These are phyloP conservation scores for Lindbergichthys nudifrons DNA, from an alignment of 2,797 vertebrate species.

Conservation along the genomic window DNA sequence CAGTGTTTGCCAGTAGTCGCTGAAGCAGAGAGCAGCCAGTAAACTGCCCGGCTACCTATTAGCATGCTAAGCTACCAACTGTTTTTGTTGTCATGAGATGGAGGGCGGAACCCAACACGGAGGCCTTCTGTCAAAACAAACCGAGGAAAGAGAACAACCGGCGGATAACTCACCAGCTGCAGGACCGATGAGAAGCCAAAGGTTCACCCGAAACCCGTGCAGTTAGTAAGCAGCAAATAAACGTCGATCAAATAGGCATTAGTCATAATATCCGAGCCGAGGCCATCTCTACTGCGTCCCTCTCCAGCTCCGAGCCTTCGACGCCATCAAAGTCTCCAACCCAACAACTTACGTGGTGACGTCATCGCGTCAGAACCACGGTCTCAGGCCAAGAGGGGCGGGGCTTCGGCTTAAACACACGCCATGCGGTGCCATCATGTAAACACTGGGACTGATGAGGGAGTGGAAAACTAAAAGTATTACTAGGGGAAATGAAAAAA, in stretches of 20 bases:
- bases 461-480: too few relatives aligned
- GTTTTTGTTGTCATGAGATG: conserved; percentile 88
- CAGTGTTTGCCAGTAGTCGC: conserved; percentile 1
- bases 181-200: conserved; percentile 37
- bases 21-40: conserved; percentile 9
- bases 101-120: conserved; percentile 87
- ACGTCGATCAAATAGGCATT: conserved; percentile 54
- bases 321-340: conserved; percentile 81
- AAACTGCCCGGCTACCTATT: conserved; percentile 41
- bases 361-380: conserved; percentile 65
- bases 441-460: conserved; percentile 61
- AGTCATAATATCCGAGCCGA: conserved; percentile 78
- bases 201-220: conserved; percentile 72
- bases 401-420: conserved; percentile 22
- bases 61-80: conserved; percentile 67
- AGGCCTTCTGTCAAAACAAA: conserved; percentile 86
- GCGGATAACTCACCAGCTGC: conserved; percentile 75
- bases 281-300: conserved; percentile 77
- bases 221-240: conserved; percentile 59
- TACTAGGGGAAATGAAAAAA: too few relatives aligned
- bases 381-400: conserved; percentile 34
- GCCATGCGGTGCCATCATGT: conserved; percentile 71
- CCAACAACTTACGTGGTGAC: conserved; percentile 68
- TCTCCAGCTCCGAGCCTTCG: conserved; percentile 65
- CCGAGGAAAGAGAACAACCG: conserved; percentile 52